phyloP scores from a whole-genome alignment of 2,113 vertebrate species.

The Pithys albifrons region DNA sequence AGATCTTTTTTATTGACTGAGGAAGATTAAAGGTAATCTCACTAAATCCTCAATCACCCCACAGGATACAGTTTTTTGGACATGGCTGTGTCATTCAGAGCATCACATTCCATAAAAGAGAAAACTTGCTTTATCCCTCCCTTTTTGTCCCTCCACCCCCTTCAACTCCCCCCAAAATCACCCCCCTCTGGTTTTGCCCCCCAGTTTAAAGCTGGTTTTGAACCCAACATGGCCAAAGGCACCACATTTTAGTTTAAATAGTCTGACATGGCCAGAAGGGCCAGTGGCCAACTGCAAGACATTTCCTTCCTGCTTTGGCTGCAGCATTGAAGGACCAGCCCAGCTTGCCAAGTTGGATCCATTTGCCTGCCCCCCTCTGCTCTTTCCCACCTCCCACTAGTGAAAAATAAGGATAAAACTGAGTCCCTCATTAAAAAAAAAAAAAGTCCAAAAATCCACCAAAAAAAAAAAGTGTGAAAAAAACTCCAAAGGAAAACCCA shows the following conservation, averaged over 20 bases:
- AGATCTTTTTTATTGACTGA: conserved; percentile 16
- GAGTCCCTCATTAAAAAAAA: not conserved
- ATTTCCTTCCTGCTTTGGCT: conserved; percentile 29
- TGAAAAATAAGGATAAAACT: not conserved
- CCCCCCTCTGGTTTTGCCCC: not conserved
- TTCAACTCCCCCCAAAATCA: rapidly evolving
- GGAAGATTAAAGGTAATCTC: conserved; percentile 65
- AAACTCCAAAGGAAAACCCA: not conserved
- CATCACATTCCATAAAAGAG: not conserved
- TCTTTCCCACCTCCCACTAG: not conserved
- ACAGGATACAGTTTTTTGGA: not conserved
- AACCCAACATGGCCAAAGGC: not conserved
- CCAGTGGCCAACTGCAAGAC: not conserved
- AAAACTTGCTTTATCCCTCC: not conserved
- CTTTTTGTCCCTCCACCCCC: not conserved
- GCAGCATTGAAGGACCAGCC: not conserved
- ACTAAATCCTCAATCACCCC: conserved; percentile 48
- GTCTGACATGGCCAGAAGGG: not conserved
- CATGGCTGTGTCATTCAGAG: conserved; percentile 7
- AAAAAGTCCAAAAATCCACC: not conserved
- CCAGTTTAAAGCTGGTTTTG: not conserved
- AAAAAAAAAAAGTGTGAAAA: not conserved
- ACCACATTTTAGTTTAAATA: not conserved
- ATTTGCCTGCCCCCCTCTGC: not conserved
- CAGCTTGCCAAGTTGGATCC: not conserved